Percentiles rank a stretch among this genome's conserved stretches.
Conservation (phyloP, 2,113 vertebrate species). For the Pangasianodon hypophthalmus region DNA sequence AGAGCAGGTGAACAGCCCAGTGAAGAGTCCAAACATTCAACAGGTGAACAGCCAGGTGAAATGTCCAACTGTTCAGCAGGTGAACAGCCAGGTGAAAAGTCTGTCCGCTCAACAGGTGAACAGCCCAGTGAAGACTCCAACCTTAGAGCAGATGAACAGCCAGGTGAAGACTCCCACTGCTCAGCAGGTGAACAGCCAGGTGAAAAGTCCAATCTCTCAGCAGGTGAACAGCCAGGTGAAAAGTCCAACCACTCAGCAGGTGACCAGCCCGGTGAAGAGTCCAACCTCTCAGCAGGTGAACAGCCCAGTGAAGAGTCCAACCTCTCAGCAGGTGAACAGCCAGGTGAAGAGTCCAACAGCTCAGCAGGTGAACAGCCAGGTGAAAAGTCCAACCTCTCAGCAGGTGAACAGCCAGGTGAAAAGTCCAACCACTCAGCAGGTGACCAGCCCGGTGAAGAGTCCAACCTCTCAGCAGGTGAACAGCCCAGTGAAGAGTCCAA, state of each 20-base stretch:
- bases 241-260: neutral
- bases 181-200: neutral
- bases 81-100: constrained; percentile 24
- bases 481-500: neutral
- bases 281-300: neutral
- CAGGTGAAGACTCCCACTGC: neutral
- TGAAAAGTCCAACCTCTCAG: neutral
- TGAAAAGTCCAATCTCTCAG: neutral
- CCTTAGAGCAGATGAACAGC: neutral
- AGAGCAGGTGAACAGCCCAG: neutral
- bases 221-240: constrained; percentile 25
- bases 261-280: neutral
- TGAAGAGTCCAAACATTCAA: neutral
- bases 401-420: constrained; percentile 25
- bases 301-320: neutral
- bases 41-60: constrained; percentile 9
- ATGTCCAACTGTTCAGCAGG: neutral
- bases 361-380: neutral
- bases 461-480: neutral
- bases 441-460: neutral
- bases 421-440: neutral
- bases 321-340: neutral
- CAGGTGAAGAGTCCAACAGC: neutral
- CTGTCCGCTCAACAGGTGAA: constrained; percentile 10
- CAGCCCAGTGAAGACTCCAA: neutral